Evolutionary conservation across 2,888 invertebrate genomes (phyloP), one percentile per base, ranked within the genome.

Genomic region (Megaustenia siamemsis): DNA sequence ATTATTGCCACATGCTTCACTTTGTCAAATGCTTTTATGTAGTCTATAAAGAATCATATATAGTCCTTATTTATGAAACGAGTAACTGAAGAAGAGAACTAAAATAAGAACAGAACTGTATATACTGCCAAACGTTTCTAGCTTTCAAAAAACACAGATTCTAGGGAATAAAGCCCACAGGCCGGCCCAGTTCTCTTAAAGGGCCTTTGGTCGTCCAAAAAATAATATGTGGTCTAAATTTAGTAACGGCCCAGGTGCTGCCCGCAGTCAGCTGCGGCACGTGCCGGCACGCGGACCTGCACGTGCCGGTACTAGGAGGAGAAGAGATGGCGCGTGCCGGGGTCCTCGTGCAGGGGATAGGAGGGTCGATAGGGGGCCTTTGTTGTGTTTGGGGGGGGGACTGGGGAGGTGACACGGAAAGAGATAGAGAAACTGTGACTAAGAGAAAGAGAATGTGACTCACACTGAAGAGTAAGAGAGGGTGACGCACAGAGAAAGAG

Each of bases 281-380:
- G 82, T 73, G 82, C 73, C 82, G 82, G 82, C 82, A 82, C 82
- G 82, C 82, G 82, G 1, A 40, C 60, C 73, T 76, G 75, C 84
- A 84, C 83, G 77, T 56, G 77, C 83, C 69, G 83, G 83, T 69
- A 82, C 73, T 71, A 60, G 73, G 73, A 56, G 49, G 49, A 40
- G 40, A 38, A 28, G 56, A 60, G 82, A 82, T 73, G 73, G 73
- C 60, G 43, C 43, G 56, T 28, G 73, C 53, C 21, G 53, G 69
- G 35, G 69, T 69, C 53, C 68, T 69, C 68, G 24, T 28, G 5
- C 32, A 28, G 1, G 49, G 68, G 32, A 32, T 28, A 28, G 28
- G 63, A 66, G 4, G 4, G 43, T 78, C 32, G 78, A 78, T 78
- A 28, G 40, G 0, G 10, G 45, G 18, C 8, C 18, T 73, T 73